phyloP scores from a whole-genome alignment of 2,888 invertebrate species.

The Cheilosia urbana region DNA sequence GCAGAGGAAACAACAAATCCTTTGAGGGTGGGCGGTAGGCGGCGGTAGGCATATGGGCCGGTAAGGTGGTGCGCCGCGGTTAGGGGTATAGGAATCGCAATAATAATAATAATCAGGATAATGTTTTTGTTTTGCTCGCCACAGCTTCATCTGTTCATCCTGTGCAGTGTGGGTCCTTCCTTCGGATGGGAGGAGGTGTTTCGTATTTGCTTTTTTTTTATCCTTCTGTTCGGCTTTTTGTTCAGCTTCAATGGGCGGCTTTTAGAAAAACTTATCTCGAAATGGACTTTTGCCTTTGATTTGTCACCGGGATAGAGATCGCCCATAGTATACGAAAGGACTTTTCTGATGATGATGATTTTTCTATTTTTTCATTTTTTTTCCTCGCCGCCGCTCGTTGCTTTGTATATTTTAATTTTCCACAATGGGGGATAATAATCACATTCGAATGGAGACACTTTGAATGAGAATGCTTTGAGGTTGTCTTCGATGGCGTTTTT shows the following conservation, averaged over 20 bases:
- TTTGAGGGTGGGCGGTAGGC: slow-evolving; percentile 15
- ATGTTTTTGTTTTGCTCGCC: slow-evolving; percentile 75
- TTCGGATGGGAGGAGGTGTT: neutral
- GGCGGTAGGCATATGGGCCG: slow-evolving; percentile 24
- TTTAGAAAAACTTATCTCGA: slow-evolving; percentile 72
- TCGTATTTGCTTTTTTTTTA: neutral
- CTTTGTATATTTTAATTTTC: slow-evolving; percentile 75
- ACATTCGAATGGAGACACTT: slow-evolving; percentile 74
- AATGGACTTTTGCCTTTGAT: slow-evolving; percentile 75
- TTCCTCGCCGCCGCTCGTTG: slow-evolving; percentile 11
- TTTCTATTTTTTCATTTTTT: slow-evolving; percentile 19
- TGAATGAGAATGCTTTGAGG: slow-evolving; percentile 71
- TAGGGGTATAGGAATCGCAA: slow-evolving; percentile 54
- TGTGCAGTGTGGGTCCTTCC: slow-evolving; percentile 9
- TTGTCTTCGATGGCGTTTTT: slow-evolving; percentile 58
- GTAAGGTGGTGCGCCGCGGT: slow-evolving; percentile 13
- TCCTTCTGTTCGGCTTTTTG: slow-evolving; percentile 55
- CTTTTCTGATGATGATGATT: slow-evolving; percentile 41
- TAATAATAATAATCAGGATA: slow-evolving; percentile 76
- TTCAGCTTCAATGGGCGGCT: slow-evolving; percentile 72
- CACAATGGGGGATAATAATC: slow-evolving; percentile 74
- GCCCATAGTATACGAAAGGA: slow-evolving; percentile 52
- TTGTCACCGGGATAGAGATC: slow-evolving; percentile 69
- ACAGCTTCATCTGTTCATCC: slow-evolving; percentile 41
- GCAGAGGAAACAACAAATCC: slow-evolving; percentile 73